phyloP scores from a whole-genome alignment of 2,113 vertebrate species.

The Nothocercus julius region DNA sequence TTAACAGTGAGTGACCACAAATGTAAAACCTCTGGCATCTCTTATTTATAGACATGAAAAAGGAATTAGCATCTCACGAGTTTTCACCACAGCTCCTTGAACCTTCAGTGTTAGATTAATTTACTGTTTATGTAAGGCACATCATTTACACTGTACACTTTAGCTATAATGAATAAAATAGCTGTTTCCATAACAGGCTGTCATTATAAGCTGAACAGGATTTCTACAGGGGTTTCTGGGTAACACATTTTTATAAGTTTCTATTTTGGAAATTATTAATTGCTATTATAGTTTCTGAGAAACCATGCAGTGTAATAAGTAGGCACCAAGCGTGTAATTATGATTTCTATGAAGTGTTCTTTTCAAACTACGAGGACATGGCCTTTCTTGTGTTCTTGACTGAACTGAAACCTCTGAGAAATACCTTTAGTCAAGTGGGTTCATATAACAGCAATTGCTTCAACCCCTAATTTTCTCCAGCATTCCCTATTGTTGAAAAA shows the following conservation, averaged over 20 bases:
- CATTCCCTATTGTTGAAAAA: neutral
- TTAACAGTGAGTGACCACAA: neutral
- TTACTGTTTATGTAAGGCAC: neutral
- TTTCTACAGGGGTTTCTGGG: conserved; percentile 1
- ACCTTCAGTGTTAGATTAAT: neutral
- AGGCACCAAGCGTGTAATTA: neutral
- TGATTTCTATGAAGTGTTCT: neutral
- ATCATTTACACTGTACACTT: neutral
- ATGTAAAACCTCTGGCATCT: neutral
- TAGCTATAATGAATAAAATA: neutral
- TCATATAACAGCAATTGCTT: neutral
- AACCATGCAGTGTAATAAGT: neutral
- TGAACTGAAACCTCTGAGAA: neutral
- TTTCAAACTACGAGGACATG: neutral
- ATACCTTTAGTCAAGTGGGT: neutral
- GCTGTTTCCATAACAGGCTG: neutral
- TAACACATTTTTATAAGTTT: neutral
- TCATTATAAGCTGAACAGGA: neutral
- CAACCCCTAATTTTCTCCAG: neutral
- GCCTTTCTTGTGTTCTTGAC: neutral
- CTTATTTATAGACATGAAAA: neutral
- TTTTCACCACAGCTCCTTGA: neutral
- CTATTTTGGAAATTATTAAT: conserved; percentile 25
- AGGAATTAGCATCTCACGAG: neutral
- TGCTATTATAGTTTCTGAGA: conserved; percentile 3